Evolutionary conservation across 2,113 vertebrate genomes (phyloP).

Genomic region (Mirza zaza): DNA sequence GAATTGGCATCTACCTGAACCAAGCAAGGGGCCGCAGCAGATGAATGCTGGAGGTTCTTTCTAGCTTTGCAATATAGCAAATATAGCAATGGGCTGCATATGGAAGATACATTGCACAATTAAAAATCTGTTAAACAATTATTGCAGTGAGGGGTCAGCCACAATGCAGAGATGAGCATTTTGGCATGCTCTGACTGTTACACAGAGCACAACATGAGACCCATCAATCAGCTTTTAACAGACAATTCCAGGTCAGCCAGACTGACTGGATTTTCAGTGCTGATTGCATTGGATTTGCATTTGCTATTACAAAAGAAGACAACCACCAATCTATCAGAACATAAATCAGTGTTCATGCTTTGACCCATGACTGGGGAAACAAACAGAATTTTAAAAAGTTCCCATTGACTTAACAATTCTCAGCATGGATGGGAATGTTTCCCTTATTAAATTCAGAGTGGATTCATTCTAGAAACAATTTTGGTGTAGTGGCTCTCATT

Average conservation of each 20-base stretch:
- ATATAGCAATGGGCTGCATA: neutral
- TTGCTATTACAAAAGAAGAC: neutral
- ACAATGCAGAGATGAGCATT: neutral
- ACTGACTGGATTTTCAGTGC: slow-evolving; percentile 10
- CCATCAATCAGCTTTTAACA: slow-evolving; percentile 1
- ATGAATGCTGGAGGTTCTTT: neutral
- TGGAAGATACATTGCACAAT: neutral
- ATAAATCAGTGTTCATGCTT: neutral
- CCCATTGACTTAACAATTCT: slow-evolving; percentile 16
- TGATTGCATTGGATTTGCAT: slow-evolving; percentile 35
- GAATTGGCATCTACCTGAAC: neutral
- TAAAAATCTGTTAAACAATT: neutral
- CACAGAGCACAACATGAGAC: neutral
- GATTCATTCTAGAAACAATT: slow-evolving; percentile 16
- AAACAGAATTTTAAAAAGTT: neutral
- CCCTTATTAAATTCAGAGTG: slow-evolving; percentile 6
- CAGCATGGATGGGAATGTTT: neutral
- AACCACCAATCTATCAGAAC: neutral
- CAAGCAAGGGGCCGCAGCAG: neutral
- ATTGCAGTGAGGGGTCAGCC: neutral
- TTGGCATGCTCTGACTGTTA: neutral
- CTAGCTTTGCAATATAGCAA: neutral
- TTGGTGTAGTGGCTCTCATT: neutral
- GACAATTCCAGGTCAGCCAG: slow-evolving; percentile 49
- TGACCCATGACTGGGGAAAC: slow-evolving; percentile 1